A percentile compares a stretch with the other conserved stretches of the same genome.
phyloP scores from a whole-genome alignment of 2,888 invertebrate species.

The Cantharis rustica region DNA sequence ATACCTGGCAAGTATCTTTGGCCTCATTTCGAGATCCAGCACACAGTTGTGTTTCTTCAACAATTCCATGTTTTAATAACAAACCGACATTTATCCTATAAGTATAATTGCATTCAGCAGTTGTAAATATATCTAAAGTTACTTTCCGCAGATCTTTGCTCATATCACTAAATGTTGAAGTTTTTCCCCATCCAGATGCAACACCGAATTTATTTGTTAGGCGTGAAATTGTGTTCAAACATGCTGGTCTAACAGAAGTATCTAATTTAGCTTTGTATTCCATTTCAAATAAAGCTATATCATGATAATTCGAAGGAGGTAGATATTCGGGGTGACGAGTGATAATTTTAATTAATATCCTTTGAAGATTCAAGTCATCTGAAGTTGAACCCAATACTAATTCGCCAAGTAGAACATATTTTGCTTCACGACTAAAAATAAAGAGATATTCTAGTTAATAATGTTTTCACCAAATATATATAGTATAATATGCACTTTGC shows the following conservation, averaged over 20 bases:
- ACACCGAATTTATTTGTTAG: constrained; percentile 1
- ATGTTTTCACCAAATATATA: too few relatives aligned
- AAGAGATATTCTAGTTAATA: background rate
- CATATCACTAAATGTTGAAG: constrained; percentile 33
- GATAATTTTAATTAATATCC: constrained; percentile 45
- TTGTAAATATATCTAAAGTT: constrained; percentile 48
- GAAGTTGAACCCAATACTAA: constrained; percentile 48
- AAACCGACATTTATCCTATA: constrained; percentile 5
- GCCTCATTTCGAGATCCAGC: constrained; percentile 54
- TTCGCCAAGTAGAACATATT: constrained; percentile 55
- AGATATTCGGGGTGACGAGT: constrained; percentile 54
- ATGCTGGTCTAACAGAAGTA: constrained; percentile 56
- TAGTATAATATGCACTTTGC: too few relatives aligned
- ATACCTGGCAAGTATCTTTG: constrained; percentile 59
- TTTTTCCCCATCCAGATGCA: constrained; percentile 64
- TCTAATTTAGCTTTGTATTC: constrained; percentile 48
- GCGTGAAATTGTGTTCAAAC: constrained; percentile 43
- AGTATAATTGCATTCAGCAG: constrained; percentile 45
- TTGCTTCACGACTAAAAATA: constrained; percentile 50
- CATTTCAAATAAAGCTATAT: constrained; percentile 58
- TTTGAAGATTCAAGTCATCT: constrained; percentile 50
- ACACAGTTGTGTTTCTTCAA: constrained; percentile 57
- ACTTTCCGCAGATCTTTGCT: constrained; percentile 56
- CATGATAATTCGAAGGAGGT: constrained; percentile 55
- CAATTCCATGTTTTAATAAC: constrained; percentile 50